Base-by-base conservation (phyloP, 2,797 vertebrate genomes). In the Notolepis coatsorum region DNA sequence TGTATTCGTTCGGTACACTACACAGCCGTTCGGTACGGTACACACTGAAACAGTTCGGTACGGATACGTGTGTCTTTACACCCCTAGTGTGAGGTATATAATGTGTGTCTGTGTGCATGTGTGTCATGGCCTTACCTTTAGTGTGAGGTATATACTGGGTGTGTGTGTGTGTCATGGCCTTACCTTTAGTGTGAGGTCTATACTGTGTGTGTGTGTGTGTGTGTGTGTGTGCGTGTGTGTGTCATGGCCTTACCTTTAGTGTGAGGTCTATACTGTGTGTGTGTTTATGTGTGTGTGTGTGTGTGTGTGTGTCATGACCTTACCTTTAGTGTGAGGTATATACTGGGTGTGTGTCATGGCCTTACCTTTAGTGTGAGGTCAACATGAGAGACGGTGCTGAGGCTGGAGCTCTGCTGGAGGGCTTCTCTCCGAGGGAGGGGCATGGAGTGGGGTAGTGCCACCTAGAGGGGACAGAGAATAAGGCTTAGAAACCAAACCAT, bases 301-400 rank as follows among this genome's bases (percentile, higher is more conserved):
- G 49, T 35, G 35, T 38, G 33, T 24, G 51, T 54, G 51, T 10
- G 13, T 10, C 6, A n/a, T 21, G 43, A 23, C n/a, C n/a, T n/a
- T n/a, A n/a, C n/a, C n/a, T n/a, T n/a, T n/a, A n/a, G n/a, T n/a
- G n/a, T n/a, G n/a, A 23, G n/a, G 3, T 24, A n/a, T 25, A 54
- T 21, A 6, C 61, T 43, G 39, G 20, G 42, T 9, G 30, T 15
- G 43, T 17, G 21, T 2, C n/a, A 17, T 43, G 3, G 2, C 3
- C 17, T 46, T 88, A 99, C 97, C 96, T 99, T 99, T 71, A 99
- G 95, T 80, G 97, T 99, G 85, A 99, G 92, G 91, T 98, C 97
- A 70, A 98, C 96, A 79, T 97, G 97, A 84, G 98, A 98, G 75
- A 96, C 97, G n/a, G 96, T 95, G 85, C 94, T 96, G 78, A 99